Base-by-base conservation (phyloP, 2,113 vertebrate species). In the Nestor notabilis region DNA sequence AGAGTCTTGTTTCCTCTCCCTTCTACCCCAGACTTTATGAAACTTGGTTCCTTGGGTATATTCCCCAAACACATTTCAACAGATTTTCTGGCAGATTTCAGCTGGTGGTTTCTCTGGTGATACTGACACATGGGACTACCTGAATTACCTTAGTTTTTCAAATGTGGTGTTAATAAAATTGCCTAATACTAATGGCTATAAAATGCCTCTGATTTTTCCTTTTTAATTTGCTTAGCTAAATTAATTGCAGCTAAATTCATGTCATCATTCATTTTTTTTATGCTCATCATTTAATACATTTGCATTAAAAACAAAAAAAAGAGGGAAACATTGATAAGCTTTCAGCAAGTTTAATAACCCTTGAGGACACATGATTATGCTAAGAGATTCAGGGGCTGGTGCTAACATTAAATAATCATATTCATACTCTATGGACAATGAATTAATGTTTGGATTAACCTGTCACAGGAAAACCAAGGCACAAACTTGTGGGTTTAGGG, bases 211-310 rank as follows among this genome's bases (percentile, higher is more conserved):
- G 20, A 60, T 80, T 81, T 90, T 89, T 79, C 43, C 52, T 84
- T 84, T 90, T 94, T 71, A 89, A 96, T 96, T 95, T 93, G 31
- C 39, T 93, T 75, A 86, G 14, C 41, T 69, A 94, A 95, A 93
- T 82, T 75, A 60, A 95, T 65, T 88, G 39, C 49, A 87, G 58
- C 43, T 94, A 53, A 89, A n/a, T 90, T 83, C n/a, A 35, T 43
- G 46, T 64, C 20, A 15, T 81, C 64, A 33, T 47, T 93, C 7
- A 69, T 72, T 89, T 95, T 89, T 71, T 58, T 52, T 66, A 20
- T 72, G 23, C 27, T 94, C 55, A 65, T 65, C 90, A 82, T 68
- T 79, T 79, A 93, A 90, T 47, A 14, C 1, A 78, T 91, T 93
- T 94, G 23, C 64, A 71, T 89, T 11, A 39, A 39, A 39, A 69